Percentiles rank a stretch among this genome's conserved stretches.
These are phyloP conservation scores for human (Homo sapiens) DNA, from an alignment of 2,113 vertebrate genomes.

Conservation along the genomic window GRCh38 chr9:3822501-3823000, in stretches of 20 bases:
- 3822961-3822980: not conserved
- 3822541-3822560: not conserved
- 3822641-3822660: slow-evolving; percentile 1
- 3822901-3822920: not conserved
- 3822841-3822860: slow-evolving; percentile 18
- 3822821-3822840: not conserved
- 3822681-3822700: not conserved
- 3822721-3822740: not conserved
- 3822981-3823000: not conserved
- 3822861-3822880: not conserved
- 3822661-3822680: not conserved
- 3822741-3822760: not conserved
- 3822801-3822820: not conserved
- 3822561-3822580: not conserved
- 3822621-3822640: slow-evolving; percentile 34
- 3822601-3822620: slow-evolving; percentile 8
- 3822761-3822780: not conserved
- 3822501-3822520: not conserved
- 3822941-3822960: not conserved
- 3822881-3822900: not conserved
- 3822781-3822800: not conserved
- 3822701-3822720: not conserved
- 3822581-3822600: slow-evolving; percentile 7
- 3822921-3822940: not conserved
- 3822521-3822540: not conserved